Conservation (phyloP, 2,113 vertebrate genomes). For the Cheilinus undulatus region DNA sequence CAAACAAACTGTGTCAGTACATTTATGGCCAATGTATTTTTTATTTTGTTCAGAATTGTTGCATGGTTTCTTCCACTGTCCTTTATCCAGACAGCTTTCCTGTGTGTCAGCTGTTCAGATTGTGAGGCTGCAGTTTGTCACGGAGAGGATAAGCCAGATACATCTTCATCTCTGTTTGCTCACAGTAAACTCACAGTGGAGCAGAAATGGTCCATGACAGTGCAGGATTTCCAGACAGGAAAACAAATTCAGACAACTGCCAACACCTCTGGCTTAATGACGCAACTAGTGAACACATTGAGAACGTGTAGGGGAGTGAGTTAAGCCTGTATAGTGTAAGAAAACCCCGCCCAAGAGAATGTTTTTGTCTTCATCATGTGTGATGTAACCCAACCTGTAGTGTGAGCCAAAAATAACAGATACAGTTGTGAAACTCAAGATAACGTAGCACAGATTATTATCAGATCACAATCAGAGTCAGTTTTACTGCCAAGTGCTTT, state of each 20-base stretch:
- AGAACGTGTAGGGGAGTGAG: background rate
- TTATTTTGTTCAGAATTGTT: too few species aligned
- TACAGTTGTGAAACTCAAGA: too few species aligned
- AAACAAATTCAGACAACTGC: constrained; percentile 10
- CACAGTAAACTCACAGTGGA: constrained; percentile 3
- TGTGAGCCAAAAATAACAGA: too few species aligned
- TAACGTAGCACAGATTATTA: too few species aligned
- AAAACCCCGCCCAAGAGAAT: too few species aligned
- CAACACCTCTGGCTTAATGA: constrained; percentile 12
- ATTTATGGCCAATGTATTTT: too few species aligned
- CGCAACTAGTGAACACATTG: constrained; percentile 28
- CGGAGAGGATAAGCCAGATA: background rate
- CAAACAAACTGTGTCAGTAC: too few species aligned
- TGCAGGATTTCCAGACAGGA: constrained; percentile 4
- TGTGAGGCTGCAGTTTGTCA: background rate
- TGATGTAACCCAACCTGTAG: too few species aligned
- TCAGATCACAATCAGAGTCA: too few species aligned
- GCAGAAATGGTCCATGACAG: constrained; percentile 1
- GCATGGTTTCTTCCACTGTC: background rate
- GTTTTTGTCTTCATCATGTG: too few species aligned
- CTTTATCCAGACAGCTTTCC: background rate
- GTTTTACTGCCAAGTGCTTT: too few species aligned
- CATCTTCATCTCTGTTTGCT: constrained; percentile 11
- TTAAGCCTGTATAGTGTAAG: background rate
- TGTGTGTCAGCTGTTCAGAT: background rate